Conservation (phyloP, 2,113 vertebrate genomes). For the Misgurnus anguillicaudatus region DNA sequence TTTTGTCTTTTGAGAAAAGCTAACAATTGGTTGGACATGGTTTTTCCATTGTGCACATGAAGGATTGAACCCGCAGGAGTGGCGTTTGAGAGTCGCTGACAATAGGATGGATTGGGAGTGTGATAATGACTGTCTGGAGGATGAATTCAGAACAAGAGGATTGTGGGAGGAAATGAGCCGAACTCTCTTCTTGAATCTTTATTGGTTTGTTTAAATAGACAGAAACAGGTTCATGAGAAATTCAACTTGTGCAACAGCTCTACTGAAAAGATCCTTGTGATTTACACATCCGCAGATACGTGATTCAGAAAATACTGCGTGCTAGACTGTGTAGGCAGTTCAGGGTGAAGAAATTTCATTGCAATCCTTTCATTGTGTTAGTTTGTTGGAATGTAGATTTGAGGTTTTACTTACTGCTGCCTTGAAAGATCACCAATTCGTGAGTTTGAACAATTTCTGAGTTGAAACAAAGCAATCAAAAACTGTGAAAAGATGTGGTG, state of each 20-base stretch:
- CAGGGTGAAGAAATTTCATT: constrained; percentile 45
- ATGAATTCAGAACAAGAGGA: neutral
- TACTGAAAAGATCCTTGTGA: constrained; percentile 28
- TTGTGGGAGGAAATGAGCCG: constrained; percentile 33
- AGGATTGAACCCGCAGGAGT: neutral
- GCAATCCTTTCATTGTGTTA: constrained; percentile 39
- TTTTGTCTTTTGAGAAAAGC: neutral
- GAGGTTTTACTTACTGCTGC: constrained; percentile 26
- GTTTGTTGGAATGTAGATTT: constrained; percentile 34
- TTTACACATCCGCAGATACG: constrained; percentile 20
- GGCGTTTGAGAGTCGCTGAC: neutral
- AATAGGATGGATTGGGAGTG: neutral
- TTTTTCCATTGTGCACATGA: constrained; percentile 6
- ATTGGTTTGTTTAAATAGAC: constrained; percentile 29
- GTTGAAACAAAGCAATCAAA: neutral
- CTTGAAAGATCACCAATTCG: constrained; percentile 4
- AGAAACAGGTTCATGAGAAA: constrained; percentile 28
- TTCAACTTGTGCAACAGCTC: neutral
- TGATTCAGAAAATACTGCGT: constrained; percentile 9
- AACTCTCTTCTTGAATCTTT: neutral
- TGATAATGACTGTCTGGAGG: neutral
- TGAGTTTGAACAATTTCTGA: neutral
- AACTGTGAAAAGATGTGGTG: constrained; percentile 15
- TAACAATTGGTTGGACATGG: neutral
- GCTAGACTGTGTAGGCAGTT: constrained; percentile 34